Base-by-base conservation (phyloP, 2,888 invertebrate genomes). In the Capitulum mitella region DNA sequence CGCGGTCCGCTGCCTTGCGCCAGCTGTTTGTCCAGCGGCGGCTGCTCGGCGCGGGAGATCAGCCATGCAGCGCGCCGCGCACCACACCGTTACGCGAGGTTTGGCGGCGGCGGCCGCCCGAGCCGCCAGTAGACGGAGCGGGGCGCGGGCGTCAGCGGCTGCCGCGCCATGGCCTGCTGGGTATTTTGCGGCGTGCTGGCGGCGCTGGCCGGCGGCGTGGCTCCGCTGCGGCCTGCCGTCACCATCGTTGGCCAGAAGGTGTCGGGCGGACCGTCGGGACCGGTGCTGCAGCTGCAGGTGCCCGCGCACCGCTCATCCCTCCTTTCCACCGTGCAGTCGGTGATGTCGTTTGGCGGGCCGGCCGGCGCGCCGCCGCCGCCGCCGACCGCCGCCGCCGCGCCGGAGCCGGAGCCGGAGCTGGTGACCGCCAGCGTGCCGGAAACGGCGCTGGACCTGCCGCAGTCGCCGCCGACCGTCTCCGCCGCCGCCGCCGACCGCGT, bases 381-480 rank as follows among this genome's bases (percentile, higher is more conserved):
- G 58, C 10, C 5, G 29, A 48, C 40, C 48, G 79, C 14, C 61
- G 29, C 22, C 46, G 37, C 79, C n/a, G 48, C 46, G 61, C 61
- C 48, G 77, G 79, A 77, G 77, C 77, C n/a, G 70, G 51, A 6
- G 34, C 61, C 29, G 14, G 61, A 61, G 61, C 29, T 61, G 61
- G 61, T 61, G 29, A 61, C 61, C 0, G 61, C 61, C 61, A 32
- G 58, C 29, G 58, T 29, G n/a, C 29, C 61, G 14, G 61, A 61
- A 14, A 61, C 61, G 3, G 29, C 29, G 14, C 61, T 32, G 32
- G 61, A 61, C 61, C 61, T 61, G 61, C 61, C 61, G 14, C 61
- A 61, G 61, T 26, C 61, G 12, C 29, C 61, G 29, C 26, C 61
- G n/a, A 61, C 32, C 29, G 22, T n/a, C 54, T 29, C 61, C 61